A percentile compares a stretch with the other conserved stretches of the same genome.
Evolutionary conservation across 2,797 vertebrate species (phyloP).

Genomic region (Toxotes lorentzi): DNA sequence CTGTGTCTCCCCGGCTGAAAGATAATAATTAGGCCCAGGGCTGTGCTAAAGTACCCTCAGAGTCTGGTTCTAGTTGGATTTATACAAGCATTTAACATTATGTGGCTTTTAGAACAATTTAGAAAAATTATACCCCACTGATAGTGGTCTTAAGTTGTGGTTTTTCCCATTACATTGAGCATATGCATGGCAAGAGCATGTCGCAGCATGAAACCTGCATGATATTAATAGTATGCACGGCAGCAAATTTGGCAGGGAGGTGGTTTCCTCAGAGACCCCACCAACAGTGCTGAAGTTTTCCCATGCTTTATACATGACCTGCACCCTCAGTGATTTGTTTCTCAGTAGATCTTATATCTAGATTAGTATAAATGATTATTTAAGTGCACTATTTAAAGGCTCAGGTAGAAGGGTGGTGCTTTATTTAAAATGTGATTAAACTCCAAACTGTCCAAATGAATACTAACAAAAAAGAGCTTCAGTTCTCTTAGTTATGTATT

Average conservation of each 20-base stretch:
- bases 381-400: background rate
- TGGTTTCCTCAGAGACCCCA: conserved; percentile 57
- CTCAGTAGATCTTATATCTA: conserved; percentile 10
- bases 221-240: conserved; percentile 78
- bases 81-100: conserved; percentile 84
- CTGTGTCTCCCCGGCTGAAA: conserved; percentile 54
- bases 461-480: too few species aligned
- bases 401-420: background rate
- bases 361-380: too few species aligned
- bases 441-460: too few species aligned
- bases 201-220: conserved; percentile 71
- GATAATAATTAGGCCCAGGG: conserved; percentile 79
- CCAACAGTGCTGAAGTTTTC: conserved; percentile 61
- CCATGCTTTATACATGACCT: conserved; percentile 49
- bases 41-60: conserved; percentile 70
- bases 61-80: conserved; percentile 82
- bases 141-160: conserved; percentile 83
- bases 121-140: conserved; percentile 84
- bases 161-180: conserved; percentile 76
- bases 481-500: too few species aligned
- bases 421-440: too few species aligned
- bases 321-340: conserved; percentile 9
- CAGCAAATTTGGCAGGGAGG: conserved; percentile 78
- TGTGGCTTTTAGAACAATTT: conserved; percentile 85
- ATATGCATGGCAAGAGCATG: conserved; percentile 68